Conservation (phyloP, 2,113 vertebrate genomes). For the Calonectris borealis region DNA sequence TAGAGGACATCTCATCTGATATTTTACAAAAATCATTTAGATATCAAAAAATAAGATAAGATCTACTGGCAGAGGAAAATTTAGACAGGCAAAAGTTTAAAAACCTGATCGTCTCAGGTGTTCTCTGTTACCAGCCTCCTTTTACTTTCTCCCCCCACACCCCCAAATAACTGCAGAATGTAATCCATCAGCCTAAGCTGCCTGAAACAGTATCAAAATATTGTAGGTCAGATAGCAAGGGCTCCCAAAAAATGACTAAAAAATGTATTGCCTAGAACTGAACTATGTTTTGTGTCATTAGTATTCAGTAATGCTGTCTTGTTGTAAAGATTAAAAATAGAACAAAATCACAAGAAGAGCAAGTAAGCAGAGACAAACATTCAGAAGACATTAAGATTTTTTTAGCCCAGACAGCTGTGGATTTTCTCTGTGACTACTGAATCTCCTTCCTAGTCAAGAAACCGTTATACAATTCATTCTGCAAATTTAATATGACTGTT, state of each 20-base stretch:
- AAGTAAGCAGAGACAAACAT: not conserved
- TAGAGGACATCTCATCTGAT: not conserved
- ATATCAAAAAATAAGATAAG: not conserved
- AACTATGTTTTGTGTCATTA: slow-evolving; percentile 20
- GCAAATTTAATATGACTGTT: not conserved
- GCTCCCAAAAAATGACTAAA: not conserved
- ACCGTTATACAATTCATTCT: not conserved
- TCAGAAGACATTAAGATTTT: not conserved
- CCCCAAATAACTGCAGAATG: not conserved
- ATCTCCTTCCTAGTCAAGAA: not conserved
- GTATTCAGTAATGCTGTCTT: not conserved
- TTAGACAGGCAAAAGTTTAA: not conserved
- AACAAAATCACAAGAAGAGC: slow-evolving; percentile 12
- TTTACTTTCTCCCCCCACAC: not conserved
- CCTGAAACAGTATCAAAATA: not conserved
- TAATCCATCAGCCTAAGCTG: not conserved
- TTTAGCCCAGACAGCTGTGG: not conserved
- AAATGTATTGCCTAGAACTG: not conserved
- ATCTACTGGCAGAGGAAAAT: not conserved
- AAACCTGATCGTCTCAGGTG: not conserved
- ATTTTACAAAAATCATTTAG: not conserved
- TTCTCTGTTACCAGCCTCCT: not conserved
- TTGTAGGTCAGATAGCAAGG: not conserved
- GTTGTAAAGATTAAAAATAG: slow-evolving; percentile 22
- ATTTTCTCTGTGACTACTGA: not conserved